Evolutionary conservation across 2,113 vertebrate genomes (phyloP).

Genomic region (Oncorhynchus gorbuscha): DNA sequence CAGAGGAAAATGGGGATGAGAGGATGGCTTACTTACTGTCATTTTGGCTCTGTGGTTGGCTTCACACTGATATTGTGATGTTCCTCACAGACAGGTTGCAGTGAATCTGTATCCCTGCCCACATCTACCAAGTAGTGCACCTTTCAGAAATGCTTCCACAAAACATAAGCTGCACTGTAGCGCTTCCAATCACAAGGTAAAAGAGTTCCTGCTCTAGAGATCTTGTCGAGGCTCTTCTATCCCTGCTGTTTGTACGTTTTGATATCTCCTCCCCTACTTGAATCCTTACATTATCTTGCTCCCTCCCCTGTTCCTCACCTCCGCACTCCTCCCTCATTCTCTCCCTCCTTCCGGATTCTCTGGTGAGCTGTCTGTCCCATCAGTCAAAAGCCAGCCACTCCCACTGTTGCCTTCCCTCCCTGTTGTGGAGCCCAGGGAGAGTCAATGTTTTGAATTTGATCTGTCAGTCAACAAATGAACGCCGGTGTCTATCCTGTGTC

Average conservation of each 20-base stretch:
- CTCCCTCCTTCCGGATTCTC: neutral
- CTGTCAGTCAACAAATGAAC: neutral
- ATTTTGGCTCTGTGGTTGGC: conserved; percentile 37
- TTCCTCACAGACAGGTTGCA: neutral
- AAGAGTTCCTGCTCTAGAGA: no score
- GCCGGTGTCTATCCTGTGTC: neutral
- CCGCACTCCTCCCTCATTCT: conserved; percentile 1
- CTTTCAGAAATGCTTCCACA: conserved; percentile 3
- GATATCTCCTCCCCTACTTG: conserved; percentile 42
- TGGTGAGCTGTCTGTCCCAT: neutral
- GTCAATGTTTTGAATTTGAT: neutral
- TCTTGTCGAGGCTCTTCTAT: neutral
- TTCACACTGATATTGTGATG: neutral
- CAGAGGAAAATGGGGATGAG: no score
- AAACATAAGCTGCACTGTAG: no score
- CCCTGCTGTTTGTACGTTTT: conserved; percentile 13
- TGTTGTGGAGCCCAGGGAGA: neutral
- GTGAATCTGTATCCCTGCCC: neutral
- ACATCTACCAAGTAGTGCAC: conserved; percentile 7
- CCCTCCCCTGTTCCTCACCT: conserved; percentile 13
- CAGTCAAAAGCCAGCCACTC: neutral
- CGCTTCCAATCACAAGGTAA: neutral
- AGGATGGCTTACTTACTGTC: conserved; percentile 51
- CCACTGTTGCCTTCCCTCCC: neutral
- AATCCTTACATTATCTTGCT: conserved; percentile 36